Evolutionary conservation across 2,888 invertebrate species (phyloP).

Genomic region (Bimastos eiseni): DNA sequence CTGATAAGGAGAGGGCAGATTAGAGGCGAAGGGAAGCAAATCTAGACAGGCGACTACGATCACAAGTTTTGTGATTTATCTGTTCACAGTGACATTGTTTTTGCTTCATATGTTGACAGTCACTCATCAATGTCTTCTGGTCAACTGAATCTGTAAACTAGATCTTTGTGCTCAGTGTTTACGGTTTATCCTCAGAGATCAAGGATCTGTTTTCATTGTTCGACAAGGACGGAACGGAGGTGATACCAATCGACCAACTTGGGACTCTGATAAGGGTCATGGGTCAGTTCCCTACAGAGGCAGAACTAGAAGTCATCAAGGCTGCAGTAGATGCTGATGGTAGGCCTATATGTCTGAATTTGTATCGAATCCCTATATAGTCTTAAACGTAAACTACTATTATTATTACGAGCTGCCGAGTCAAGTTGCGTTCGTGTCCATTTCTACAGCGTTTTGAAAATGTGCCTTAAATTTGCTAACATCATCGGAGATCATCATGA

Average conservation of each 20-base stretch:
- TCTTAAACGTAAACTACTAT: neutral
- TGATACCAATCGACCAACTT: neutral
- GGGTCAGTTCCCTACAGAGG: conserved; percentile 8
- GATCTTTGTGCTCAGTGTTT: neutral
- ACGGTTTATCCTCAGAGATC: neutral
- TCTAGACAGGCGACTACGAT: neutral
- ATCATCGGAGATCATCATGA: too few relatives aligned
- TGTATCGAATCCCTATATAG: neutral
- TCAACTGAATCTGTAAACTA: neutral
- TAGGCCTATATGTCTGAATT: neutral
- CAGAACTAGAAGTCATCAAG: conserved; percentile 7
- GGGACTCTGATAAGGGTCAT: neutral
- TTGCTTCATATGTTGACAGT: neutral
- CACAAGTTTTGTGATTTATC: neutral
- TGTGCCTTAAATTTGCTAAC: neutral
- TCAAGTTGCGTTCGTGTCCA: too few relatives aligned
- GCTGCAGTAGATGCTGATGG: conserved; percentile 8
- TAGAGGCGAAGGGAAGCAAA: neutral
- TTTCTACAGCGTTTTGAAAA: neutral
- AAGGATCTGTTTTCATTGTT: conserved; percentile 1
- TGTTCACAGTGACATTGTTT: too few relatives aligned
- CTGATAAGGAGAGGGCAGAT: too few relatives aligned
- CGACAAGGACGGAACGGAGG: neutral
- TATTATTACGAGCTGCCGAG: too few relatives aligned
- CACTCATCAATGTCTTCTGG: neutral